Evolutionary conservation across 2,113 vertebrate species (phyloP).

Genomic region (Hyperopisus bebe): DNA sequence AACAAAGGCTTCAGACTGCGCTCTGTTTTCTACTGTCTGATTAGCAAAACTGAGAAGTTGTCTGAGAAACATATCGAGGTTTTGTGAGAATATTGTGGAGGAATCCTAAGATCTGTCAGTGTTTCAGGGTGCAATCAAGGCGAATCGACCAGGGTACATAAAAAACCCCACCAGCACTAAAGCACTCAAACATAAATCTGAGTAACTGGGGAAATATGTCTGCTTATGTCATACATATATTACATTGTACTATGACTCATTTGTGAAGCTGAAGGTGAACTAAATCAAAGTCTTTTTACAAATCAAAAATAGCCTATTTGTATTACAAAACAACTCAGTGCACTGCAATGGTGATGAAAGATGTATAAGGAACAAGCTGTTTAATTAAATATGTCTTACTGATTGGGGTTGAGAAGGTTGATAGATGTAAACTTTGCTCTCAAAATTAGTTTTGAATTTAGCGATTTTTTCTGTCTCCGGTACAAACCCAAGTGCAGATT

Average conservation of each 20-base stretch:
- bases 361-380: background rate
- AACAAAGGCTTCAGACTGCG: background rate
- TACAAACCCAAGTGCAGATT: background rate
- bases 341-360: background rate
- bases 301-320: background rate
- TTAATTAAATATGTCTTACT: background rate
- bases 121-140: background rate
- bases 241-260: background rate
- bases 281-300: background rate
- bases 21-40: background rate
- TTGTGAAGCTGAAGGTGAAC: background rate
- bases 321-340: background rate
- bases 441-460: background rate
- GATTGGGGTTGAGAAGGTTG: background rate
- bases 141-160: background rate
- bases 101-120: background rate
- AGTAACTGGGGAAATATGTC: background rate
- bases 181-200: background rate
- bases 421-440: background rate
- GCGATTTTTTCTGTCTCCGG: background rate
- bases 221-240: background rate
- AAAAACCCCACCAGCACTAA: background rate
- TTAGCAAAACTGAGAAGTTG: background rate
- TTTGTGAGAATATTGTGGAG: background rate
- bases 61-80: background rate